Evolutionary conservation across 2,888 invertebrate genomes (phyloP).

Genomic region (Allacma fusca): DNA sequence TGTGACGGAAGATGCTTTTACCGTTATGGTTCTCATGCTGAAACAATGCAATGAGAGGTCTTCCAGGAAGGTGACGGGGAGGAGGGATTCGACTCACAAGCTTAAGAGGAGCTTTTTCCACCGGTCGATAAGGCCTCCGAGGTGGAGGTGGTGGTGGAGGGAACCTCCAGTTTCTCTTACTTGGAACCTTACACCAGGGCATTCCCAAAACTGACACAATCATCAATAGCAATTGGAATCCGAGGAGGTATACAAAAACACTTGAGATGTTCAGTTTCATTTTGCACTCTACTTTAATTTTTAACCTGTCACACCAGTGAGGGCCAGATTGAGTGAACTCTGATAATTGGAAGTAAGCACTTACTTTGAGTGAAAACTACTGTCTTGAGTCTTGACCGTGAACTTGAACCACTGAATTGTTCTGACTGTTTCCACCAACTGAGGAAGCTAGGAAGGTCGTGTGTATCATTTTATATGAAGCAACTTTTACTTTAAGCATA

Average conservation of each 20-base stretch:
- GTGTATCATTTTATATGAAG: constrained; percentile 16
- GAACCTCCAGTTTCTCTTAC: constrained; percentile 34
- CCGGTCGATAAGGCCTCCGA: not conserved
- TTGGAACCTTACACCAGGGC: constrained; percentile 30
- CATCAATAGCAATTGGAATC: not conserved
- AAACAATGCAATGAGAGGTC: constrained; percentile 26
- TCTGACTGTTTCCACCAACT: constrained; percentile 6
- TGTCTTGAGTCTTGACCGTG: not conserved
- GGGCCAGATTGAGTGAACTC: not conserved
- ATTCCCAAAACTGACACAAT: not conserved
- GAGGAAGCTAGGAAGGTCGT: not conserved
- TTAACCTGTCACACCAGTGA: not conserved
- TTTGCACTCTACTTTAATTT: not conserved
- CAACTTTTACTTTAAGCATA: not conserved
- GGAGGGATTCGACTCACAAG: not conserved
- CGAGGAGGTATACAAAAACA: not conserved
- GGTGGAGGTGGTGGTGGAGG: constrained; percentile 38
- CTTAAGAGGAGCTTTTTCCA: not conserved
- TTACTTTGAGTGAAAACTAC: not conserved
- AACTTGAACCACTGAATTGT: constrained; percentile 15
- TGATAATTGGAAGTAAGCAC: no score
- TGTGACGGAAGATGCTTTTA: constrained; percentile 1
- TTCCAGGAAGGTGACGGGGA: constrained; percentile 26
- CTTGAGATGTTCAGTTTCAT: not conserved
- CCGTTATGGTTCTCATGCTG: constrained; percentile 42